phyloP scores from a whole-genome alignment of 2,797 vertebrate species.

The Myiotriccus ornatus region DNA sequence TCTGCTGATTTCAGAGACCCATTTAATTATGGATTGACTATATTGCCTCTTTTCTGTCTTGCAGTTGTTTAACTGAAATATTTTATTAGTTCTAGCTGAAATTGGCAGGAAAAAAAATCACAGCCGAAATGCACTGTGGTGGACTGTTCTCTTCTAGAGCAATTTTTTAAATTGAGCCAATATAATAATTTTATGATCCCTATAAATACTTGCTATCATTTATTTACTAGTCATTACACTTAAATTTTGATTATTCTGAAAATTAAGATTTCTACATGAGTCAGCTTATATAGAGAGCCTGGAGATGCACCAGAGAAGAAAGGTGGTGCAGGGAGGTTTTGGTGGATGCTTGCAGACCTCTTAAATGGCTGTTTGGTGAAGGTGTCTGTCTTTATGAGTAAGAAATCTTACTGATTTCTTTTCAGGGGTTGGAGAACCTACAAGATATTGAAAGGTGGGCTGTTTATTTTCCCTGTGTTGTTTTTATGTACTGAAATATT shows the following conservation, averaged over 20 bases:
- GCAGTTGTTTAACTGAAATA: not conserved
- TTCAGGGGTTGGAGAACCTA: not conserved
- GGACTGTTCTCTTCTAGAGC: not conserved
- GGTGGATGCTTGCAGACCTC: not conserved
- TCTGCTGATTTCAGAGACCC: not conserved
- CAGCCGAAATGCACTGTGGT: not conserved
- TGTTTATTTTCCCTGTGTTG: constrained; percentile 58
- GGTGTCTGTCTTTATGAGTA: not conserved
- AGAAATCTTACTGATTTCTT: not conserved
- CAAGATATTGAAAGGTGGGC: not conserved
- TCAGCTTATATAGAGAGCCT: not conserved
- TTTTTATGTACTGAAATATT: constrained; percentile 53
- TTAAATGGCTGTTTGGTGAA: not conserved
- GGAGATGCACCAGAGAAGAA: not conserved
- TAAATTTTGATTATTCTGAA: not conserved
- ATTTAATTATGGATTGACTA: not conserved
- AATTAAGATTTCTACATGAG: not conserved
- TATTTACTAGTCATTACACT: not conserved
- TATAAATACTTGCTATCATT: not conserved
- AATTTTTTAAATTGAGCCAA: not conserved
- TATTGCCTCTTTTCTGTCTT: not conserved
- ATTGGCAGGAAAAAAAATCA: not conserved
- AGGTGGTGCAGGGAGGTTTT: not conserved
- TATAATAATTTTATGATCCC: not conserved
- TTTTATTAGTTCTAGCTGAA: not conserved